phyloP scores from a whole-genome alignment of 1,140 invertebrate species.

The Helicoverpa zea region DNA sequence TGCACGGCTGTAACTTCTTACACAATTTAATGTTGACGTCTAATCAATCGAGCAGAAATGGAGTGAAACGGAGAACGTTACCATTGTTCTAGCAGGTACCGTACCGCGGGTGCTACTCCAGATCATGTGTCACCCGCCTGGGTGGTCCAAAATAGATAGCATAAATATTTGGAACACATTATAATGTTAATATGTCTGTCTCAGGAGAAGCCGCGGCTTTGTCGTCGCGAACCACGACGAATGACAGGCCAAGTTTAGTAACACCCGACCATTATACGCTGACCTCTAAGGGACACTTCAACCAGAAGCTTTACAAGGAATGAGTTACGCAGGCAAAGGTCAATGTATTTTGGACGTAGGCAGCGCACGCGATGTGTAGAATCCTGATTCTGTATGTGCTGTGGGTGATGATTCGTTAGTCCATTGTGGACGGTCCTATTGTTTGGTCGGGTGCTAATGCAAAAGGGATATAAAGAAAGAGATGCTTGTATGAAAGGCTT shows the following conservation, averaged over 20 bases:
- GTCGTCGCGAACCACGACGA: constrained; percentile 76
- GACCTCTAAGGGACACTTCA: constrained; percentile 49
- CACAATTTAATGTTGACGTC: constrained; percentile 2
- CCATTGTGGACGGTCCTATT: constrained; percentile 55
- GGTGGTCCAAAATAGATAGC: constrained; percentile 81
- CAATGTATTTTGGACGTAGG: constrained; percentile 56
- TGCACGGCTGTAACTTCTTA: too few species aligned
- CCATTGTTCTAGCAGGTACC: constrained; percentile 80
- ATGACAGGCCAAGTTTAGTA: constrained; percentile 66
- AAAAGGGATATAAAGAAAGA: constrained; percentile 34
- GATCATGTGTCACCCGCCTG: constrained; percentile 78
- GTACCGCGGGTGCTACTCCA: constrained; percentile 54
- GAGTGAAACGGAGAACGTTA: constrained; percentile 52
- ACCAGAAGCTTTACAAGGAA: background rate
- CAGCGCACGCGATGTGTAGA: constrained; percentile 65
- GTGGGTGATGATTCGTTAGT: constrained; percentile 65
- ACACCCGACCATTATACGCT: constrained; percentile 52
- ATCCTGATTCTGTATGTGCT: constrained; percentile 68
- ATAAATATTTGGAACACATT: constrained; percentile 83
- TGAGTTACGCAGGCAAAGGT: constrained; percentile 38
- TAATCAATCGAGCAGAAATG: constrained; percentile 54
- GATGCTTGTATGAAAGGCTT: constrained; percentile 17
- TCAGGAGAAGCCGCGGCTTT: constrained; percentile 69
- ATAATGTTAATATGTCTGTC: constrained; percentile 81
- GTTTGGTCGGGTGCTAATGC: constrained; percentile 61